phyloP scores from a whole-genome alignment of 2,888 invertebrate genomes.

The Thera britannica region DNA sequence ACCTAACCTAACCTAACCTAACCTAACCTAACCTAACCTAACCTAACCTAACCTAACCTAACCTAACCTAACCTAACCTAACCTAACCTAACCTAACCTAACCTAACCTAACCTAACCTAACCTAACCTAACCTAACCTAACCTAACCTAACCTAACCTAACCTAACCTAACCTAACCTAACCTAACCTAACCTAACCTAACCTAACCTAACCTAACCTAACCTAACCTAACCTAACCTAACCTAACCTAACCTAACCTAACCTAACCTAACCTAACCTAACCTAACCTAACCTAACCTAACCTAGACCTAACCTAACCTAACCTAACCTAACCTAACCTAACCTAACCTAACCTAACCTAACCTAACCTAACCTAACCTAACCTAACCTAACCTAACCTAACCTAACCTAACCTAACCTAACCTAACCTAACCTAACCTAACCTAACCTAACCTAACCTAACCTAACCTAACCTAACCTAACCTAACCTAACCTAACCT shows the following conservation, averaged over 20 bases:
- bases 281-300: constrained; percentile 24
- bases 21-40: constrained; percentile 39
- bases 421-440: constrained; percentile 18
- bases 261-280: constrained; percentile 20
- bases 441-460: constrained; percentile 16
- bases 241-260: constrained; percentile 23
- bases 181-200: constrained; percentile 33
- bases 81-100: constrained; percentile 9
- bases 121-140: constrained; percentile 32
- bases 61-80: constrained; percentile 9
- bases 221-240: constrained; percentile 24
- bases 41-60: constrained; percentile 33
- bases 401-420: constrained; percentile 20
- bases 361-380: constrained; percentile 25
- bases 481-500: constrained; percentile 18
- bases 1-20: constrained; percentile 37
- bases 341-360: constrained; percentile 24
- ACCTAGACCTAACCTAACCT: too few relatives aligned
- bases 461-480: constrained; percentile 18
- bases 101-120: constrained; percentile 14
- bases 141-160: constrained; percentile 32
- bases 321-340: constrained; percentile 25
- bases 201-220: constrained; percentile 35
- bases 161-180: constrained; percentile 33
- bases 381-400: constrained; percentile 26